Base-by-base conservation (phyloP, 2,888 invertebrate species). In the Sepiola atlantica region DNA sequence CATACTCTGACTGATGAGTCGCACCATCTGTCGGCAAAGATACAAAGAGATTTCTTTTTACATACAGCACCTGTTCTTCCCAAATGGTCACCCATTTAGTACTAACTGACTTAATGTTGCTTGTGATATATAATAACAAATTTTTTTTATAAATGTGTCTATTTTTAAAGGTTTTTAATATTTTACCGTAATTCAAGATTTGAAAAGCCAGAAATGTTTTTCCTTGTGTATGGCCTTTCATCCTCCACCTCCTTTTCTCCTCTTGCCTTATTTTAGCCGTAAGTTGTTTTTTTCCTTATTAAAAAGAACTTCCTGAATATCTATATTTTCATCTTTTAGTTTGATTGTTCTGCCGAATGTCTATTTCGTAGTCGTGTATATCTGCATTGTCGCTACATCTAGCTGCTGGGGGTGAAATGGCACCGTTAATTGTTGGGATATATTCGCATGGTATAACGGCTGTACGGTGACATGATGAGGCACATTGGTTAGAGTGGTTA, bases 391-490 rank as follows among this genome's bases (percentile, higher is more conserved):
- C 16, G 77, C 21, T n/a, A 92, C 92, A n/a, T 92, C 92, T 2
- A 92, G 45, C 55, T 92, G 55, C 24, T 92, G 92, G 1, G 92
- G 92, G 12, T 92, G 54, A 32, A 55, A 92, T 55, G 92, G 54
- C 28, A 55, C 92, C 12, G 54, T 35, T 3, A 92, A 28, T 32
- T 35, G 92, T 55, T 45, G 92, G 55, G 92, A 18, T n/a, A 92
- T 45, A 14, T 28, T 92, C 1, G 92, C 55, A 54, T 92, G 92
- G 92, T 92, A 92, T 45, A 92, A 55, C 28, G 92, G 92, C 54
- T 92, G 92, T 16, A 92, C 92, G n/a, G 92, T 92, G 28, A 92
- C 55, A n/a, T 92, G 92, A 92, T 92, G 92, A 55, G 92, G 92
- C 92, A 92, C 92, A 45, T 92, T 92, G 92, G 92, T 92, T 35